Percentiles rank a stretch among this genome's conserved stretches.
These are phyloP conservation scores for Stegophylla sp. DNA, from an alignment of 2,888 invertebrate genomes.

Conservation along the genomic window DNA sequence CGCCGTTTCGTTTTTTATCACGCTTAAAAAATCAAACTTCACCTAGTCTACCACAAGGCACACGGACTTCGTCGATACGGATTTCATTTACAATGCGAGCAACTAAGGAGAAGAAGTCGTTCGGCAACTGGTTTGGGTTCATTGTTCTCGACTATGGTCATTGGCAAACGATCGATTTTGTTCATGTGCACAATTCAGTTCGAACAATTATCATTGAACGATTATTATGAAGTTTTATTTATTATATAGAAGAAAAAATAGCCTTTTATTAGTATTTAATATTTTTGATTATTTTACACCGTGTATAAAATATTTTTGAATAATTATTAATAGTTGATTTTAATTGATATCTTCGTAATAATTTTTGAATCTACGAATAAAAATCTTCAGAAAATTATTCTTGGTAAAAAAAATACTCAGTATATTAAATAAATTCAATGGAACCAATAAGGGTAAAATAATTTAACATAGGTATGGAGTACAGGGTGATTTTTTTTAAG, in stretches of 20 bases:
- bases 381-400: too few species aligned
- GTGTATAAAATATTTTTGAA: background rate
- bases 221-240: too few species aligned
- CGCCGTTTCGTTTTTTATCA: constrained; percentile 50
- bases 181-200: constrained; percentile 39
- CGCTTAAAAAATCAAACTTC: constrained; percentile 55
- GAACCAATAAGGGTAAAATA: too few species aligned
- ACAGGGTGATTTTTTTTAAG: too few species aligned
- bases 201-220: constrained; percentile 8
- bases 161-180: constrained; percentile 52
- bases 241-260: background rate
- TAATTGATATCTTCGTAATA: constrained; percentile 3
- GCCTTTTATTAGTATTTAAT: too few species aligned
- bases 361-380: too few species aligned
- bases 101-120: constrained; percentile 45
- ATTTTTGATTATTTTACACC: background rate
- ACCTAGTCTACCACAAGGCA: constrained; percentile 45
- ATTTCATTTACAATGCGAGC: constrained; percentile 44
- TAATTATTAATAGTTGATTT: background rate
- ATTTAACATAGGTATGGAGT: too few species aligned
- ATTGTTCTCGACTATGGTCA: constrained; percentile 45
- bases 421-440: too few species aligned
- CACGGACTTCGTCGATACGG: constrained; percentile 18
- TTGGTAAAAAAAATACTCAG: too few species aligned
- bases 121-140: constrained; percentile 52